Base-by-base conservation (phyloP, 2,797 vertebrate genomes). In the Ambastaia sidthimunki region DNA sequence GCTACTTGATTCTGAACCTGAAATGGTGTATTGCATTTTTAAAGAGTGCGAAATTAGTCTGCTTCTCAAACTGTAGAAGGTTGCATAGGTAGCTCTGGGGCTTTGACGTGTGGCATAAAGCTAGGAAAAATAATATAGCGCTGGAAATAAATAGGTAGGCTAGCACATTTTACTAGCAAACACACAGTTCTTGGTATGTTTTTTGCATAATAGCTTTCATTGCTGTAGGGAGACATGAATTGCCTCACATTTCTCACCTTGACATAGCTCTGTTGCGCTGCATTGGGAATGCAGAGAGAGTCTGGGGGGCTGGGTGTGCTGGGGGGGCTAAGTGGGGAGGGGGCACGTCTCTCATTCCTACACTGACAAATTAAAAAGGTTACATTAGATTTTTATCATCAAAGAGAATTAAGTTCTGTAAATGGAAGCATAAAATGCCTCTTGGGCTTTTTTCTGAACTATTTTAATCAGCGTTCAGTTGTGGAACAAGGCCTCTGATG, bases 221-320 rank as follows among this genome's bases (percentile, higher is more conserved):
- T 85, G 84, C 89, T 91, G 83, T 82, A 87, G 87, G 89, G 88
- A 89, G 86, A 87, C 83, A 62, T 69, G 86, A 84, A 85, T 80
- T 83, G 82, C 70, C 80, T 80, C 18, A 23, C 77, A 81, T 86
- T 74, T 57, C 69, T 85, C 74, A 84, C 74, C 69, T 84, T 77
- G 75, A 78, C 81, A 63, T 72, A 19, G 28, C 48, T 31, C 44
- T 44, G 44, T 71, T 28, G 15, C n/a, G 21, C 66, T 15, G 71
- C 67, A 66, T 28, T 15, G 52, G 28, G 41, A 59, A 52, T 28
- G 72, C 10, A 18, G 52, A 67, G 60, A 2, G 57, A 71, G 59
- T 63, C 71, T 76, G 10, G 70, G 47, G 52, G 25, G 19, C 31
- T 19, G 52, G 65, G 74, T 31, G 54, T 73, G 70, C 4, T 11